These are phyloP conservation scores for Hoplostethus mediterraneus DNA, from an alignment of 2,797 vertebrate species.

Conservation along the genomic window DNA sequence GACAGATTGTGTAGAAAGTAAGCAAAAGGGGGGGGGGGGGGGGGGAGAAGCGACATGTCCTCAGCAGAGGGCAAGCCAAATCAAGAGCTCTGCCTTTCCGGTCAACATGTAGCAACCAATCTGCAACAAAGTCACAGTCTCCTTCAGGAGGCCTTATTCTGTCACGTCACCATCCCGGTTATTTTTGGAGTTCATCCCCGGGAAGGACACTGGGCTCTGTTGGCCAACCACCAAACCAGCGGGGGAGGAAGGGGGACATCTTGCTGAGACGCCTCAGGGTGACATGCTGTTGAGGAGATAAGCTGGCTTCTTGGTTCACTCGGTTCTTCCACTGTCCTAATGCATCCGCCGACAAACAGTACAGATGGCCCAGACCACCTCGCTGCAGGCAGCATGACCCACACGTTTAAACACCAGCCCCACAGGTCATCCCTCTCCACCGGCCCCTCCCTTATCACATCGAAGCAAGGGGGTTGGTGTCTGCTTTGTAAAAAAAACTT, in stretches of 20 bases:
- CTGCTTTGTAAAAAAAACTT: conserved; percentile 15
- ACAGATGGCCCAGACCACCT: conserved; percentile 20
- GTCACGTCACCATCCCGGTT: conserved; percentile 34
- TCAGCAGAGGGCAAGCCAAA: conserved; percentile 24
- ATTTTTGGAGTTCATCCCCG: conserved; percentile 52
- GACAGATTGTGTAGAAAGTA: background rate
- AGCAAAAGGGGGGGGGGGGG: background rate
- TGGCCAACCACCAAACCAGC: background rate
- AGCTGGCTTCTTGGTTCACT: background rate
- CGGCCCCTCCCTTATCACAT: conserved; percentile 6
- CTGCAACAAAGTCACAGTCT: conserved; percentile 53
- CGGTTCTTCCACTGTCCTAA: background rate
- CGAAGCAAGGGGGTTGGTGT: conserved; percentile 11
- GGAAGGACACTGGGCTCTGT: conserved; percentile 2
- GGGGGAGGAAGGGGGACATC: conserved; percentile 8
- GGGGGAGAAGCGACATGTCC: conserved; percentile 7
- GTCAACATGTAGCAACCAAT: conserved; percentile 34
- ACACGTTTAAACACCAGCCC: conserved; percentile 12
- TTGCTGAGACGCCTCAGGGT: conserved; percentile 6
- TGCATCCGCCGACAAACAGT: conserved; percentile 26
- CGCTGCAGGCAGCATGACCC: background rate
- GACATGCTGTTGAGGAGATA: conserved; percentile 20
- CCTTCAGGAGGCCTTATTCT: conserved; percentile 48
- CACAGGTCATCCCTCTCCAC: conserved; percentile 12
- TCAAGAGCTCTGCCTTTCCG: conserved; percentile 4